phyloP scores from a whole-genome alignment of 2,113 vertebrate species.

The Poeciliopsis occidentalis region DNA sequence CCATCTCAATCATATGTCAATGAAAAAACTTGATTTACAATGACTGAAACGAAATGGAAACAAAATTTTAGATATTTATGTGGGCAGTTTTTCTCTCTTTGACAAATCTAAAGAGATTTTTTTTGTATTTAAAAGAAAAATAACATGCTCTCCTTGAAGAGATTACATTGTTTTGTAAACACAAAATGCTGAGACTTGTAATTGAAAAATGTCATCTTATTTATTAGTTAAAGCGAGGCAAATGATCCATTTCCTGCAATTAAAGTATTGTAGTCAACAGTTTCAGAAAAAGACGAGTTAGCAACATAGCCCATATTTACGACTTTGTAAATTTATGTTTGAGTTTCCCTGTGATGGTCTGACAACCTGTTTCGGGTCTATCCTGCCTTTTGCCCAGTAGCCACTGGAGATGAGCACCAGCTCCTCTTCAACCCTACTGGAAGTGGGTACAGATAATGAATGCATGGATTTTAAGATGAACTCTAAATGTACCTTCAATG shows the following conservation, averaged over 20 bases:
- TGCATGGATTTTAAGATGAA: background rate
- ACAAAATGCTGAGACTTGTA: background rate
- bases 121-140: background rate
- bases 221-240: background rate
- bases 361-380: background rate
- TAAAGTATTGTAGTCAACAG: background rate
- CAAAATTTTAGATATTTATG: background rate
- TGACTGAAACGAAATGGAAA: background rate
- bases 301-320: background rate
- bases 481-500: background rate
- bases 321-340: background rate
- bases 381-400: background rate
- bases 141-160: background rate
- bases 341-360: background rate
- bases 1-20: constrained; percentile 45
- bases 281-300: background rate
- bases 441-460: background rate
- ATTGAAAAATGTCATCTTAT: background rate
- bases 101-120: background rate
- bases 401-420: background rate
- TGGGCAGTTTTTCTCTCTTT: background rate
- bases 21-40: constrained; percentile 12
- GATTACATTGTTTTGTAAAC: background rate
- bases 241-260: background rate
- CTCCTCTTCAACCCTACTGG: background rate